Conservation (phyloP, 2,113 vertebrate genomes). For the Microtus pennsylvanicus region DNA sequence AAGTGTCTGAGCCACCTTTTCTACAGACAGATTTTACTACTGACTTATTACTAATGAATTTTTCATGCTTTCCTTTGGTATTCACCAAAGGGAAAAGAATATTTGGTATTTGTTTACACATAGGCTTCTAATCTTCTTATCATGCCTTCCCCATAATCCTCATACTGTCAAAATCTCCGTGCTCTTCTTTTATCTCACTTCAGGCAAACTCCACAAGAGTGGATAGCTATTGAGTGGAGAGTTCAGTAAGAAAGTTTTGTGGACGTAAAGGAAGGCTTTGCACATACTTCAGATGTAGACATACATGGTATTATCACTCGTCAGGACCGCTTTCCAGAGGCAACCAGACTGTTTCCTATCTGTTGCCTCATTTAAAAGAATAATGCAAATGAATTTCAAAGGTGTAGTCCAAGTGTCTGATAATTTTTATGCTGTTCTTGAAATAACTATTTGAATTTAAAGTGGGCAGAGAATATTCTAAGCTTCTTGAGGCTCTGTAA, state of each 20-base stretch:
- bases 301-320: not conserved
- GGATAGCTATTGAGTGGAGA: not conserved
- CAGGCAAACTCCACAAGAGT: not conserved
- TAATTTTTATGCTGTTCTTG: not conserved
- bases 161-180: not conserved
- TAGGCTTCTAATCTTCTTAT: slow-evolving; percentile 3
- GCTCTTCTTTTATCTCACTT: not conserved
- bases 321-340: not conserved
- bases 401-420: not conserved
- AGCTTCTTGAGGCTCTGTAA: not conserved
- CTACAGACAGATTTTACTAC: not conserved
- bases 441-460: not conserved
- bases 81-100: not conserved
- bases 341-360: not conserved
- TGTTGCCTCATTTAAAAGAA: not conserved
- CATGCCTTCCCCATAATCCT: slow-evolving; percentile 11
- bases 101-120: not conserved
- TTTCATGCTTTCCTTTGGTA: slow-evolving; percentile 3
- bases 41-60: not conserved
- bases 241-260: not conserved
- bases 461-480: not conserved
- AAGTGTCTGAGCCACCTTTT: not conserved
- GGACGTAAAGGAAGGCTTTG: not conserved
- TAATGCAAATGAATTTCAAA: not conserved
- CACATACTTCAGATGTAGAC: not conserved